phyloP scores from a whole-genome alignment of 2,888 invertebrate genomes.

The Bembecia ichneumoniformis region DNA sequence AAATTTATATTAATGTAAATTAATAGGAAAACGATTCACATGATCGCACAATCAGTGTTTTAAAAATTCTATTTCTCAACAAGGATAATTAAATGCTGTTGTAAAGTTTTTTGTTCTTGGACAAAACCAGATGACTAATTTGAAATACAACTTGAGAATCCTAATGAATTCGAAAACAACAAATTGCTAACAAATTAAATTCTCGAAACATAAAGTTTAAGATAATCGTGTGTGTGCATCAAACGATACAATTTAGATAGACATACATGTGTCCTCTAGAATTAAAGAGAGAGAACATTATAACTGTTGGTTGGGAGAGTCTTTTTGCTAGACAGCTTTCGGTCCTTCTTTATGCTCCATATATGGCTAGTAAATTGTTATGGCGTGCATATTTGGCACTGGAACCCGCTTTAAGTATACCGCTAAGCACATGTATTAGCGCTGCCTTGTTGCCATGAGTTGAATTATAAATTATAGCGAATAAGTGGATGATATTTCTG shows the following conservation, averaged over 20 bases:
- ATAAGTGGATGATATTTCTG: slow-evolving; percentile 23
- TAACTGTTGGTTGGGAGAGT: slow-evolving; percentile 19
- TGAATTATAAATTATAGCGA: slow-evolving; percentile 17
- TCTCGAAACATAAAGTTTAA: too few species aligned
- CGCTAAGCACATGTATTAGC: slow-evolving; percentile 62
- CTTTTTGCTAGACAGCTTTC: slow-evolving; percentile 23
- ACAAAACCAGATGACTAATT: too few species aligned
- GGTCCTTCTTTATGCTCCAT: slow-evolving; percentile 52
- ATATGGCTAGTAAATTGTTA: slow-evolving; percentile 56
- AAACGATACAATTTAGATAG: slow-evolving; percentile 30
- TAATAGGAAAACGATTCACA: too few species aligned
- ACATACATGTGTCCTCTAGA: slow-evolving; percentile 19
- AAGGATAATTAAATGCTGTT: too few species aligned
- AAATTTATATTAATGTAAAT: too few species aligned
- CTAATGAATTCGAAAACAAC: background rate
- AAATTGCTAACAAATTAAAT: background rate
- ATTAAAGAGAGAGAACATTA: slow-evolving; percentile 23
- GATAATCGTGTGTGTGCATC: slow-evolving; percentile 11
- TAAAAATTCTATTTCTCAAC: too few species aligned
- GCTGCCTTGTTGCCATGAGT: slow-evolving; percentile 35
- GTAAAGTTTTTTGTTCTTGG: too few species aligned
- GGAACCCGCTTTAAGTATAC: slow-evolving; percentile 50
- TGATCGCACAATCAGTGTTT: too few species aligned
- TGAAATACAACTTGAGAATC: too few species aligned
- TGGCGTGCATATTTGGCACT: slow-evolving; percentile 62